Percentiles rank a stretch among this genome's conserved stretches.
Conservation (phyloP, 1,140 invertebrate genomes). For the Mizuhopecten yessoensis region DNA sequence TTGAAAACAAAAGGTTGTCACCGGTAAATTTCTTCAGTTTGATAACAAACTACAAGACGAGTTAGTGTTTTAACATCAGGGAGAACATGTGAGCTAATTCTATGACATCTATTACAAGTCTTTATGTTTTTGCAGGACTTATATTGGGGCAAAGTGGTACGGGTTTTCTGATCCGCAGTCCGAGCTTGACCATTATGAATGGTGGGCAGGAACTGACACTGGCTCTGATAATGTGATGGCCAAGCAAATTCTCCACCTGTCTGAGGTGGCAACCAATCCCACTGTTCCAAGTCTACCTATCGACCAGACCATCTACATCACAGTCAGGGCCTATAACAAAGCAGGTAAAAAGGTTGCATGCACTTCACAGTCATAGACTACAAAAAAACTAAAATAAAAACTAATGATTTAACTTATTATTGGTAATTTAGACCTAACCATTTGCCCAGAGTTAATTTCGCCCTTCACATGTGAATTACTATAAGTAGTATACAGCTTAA, state of each 20-base stretch:
- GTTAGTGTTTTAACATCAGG: no score
- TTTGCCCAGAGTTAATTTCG: no score
- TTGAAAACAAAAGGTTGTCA: no score
- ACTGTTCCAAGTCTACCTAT: conserved; percentile 49
- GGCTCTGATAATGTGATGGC: conserved; percentile 51
- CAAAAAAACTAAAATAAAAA: no score
- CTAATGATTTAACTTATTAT: no score
- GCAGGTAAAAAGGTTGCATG: conserved; percentile 68
- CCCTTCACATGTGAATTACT: no score
- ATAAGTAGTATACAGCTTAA: no score
- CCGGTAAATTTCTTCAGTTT: no score
- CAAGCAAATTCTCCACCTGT: conserved; percentile 12
- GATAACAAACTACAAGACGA: no score
- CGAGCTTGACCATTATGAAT: conserved; percentile 49
- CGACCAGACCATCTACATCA: conserved; percentile 63
- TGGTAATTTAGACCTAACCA: no score
- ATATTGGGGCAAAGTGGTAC: conserved; percentile 57
- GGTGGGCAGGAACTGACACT: conserved; percentile 52
- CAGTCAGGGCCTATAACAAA: conserved; percentile 67
- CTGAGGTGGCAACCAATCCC: not conserved
- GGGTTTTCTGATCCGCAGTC: conserved; percentile 61
- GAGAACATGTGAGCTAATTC: no score
- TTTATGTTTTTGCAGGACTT: conserved; percentile 48
- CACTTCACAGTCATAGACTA: no score
- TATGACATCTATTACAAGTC: not conserved